Evolutionary conservation across 2,113 vertebrate species (phyloP), one percentile per base, ranked within the genome.

Genomic region (Pristiophorus japonicus): DNA sequence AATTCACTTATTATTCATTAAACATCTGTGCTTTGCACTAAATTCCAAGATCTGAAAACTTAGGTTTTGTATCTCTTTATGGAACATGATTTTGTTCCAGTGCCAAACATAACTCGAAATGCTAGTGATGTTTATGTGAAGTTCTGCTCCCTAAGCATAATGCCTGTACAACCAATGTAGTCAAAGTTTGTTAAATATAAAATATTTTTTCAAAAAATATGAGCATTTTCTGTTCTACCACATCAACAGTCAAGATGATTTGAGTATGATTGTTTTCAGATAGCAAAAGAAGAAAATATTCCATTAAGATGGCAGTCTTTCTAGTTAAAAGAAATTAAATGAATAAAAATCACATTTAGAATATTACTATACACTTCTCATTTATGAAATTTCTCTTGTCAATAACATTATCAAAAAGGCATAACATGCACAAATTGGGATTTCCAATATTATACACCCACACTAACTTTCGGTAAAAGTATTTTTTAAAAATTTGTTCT

Each of bases 1-100:
- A 94, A 73, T 94, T 94, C 66, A 94, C 27, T 94, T 94, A 70
- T 70, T 94, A 94, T 73, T 70, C 93, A 70, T 94, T 94, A 94
- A 70, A 73, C 51, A 70, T 45, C 27, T 51, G 66, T 51, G 45
- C 27, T 66, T 73, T 12, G 27, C 42, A 70, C 66, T 73, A 94
- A 73, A 73, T 47, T 73, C 42, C 42, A 70, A 70, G 45, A 94
- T 94, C 38, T 94, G 42, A 70, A 73, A 94, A 94, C 65, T 70
- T 47, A 47, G 65, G 66, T 24, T 51, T 94, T 94, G 93, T 51
- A 38, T 70, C 42, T 94, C 93, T 73, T 73, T 66, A 47, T 2
- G 93, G 45, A 73, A 70, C 66, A 73, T 51, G 45, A 94, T 70
- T 51, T 94, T 67, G 65, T 73, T 34, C 45, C 66, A 51, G 93